These are phyloP conservation scores for Tenrec ecaudatus DNA, from an alignment of 2,113 vertebrate genomes.

Conservation along the genomic window DNA sequence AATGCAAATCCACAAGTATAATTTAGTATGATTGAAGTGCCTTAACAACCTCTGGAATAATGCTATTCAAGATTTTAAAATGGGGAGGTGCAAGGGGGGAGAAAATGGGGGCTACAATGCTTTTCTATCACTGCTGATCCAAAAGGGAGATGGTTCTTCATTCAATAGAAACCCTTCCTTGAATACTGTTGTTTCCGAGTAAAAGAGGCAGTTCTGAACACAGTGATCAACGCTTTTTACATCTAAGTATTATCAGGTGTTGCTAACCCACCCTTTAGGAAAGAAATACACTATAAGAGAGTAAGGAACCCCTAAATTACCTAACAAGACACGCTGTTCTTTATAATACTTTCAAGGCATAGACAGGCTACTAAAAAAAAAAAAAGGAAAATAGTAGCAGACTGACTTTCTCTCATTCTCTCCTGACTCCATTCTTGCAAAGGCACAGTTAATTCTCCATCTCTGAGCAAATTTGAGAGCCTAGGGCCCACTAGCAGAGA, in stretches of 20 bases:
- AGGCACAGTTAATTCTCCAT: background rate
- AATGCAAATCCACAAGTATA: background rate
- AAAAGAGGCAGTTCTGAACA: background rate
- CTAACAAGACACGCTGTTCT: background rate
- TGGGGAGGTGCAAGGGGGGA: background rate
- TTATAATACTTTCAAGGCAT: background rate
- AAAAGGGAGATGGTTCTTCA: background rate
- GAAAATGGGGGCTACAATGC: background rate
- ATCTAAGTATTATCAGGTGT: background rate
- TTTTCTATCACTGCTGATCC: background rate
- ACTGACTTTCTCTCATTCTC: slow-evolving; percentile 31
- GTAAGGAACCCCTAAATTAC: slow-evolving; percentile 12
- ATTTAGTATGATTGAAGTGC: background rate
- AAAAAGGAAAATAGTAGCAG: background rate
- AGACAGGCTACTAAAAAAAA: background rate
- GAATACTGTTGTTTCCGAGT: background rate
- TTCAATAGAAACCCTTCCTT: background rate
- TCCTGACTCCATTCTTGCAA: background rate
- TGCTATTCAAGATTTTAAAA: background rate
- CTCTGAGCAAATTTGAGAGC: background rate
- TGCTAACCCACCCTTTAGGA: background rate
- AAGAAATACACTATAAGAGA: background rate
- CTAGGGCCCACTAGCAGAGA: background rate
- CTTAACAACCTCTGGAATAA: background rate
- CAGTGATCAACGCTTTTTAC: background rate